Conservation (phyloP, 2,113 vertebrate genomes). For the Gnathonemus longibarbis region DNA sequence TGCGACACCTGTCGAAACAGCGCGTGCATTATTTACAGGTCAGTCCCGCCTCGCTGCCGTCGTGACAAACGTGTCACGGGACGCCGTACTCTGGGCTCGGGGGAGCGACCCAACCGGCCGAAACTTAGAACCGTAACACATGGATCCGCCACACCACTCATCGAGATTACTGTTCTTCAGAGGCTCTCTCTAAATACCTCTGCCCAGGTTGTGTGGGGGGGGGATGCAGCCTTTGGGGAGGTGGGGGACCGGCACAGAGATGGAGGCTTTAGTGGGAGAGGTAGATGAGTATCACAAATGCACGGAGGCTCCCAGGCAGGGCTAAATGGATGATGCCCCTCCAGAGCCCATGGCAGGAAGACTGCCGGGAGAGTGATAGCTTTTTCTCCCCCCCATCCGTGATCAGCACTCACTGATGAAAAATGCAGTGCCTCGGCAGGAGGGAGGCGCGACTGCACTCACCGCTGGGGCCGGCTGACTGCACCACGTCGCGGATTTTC, state of each 20-base stretch:
- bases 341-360: not conserved
- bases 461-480: too few species aligned
- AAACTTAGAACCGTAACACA: not conserved
- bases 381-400: not conserved
- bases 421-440: not conserved
- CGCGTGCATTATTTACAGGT: conserved; percentile 99
- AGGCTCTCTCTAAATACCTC: not conserved
- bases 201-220: not conserved
- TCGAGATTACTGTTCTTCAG: not conserved
- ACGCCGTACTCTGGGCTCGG: not conserved
- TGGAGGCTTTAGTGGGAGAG: not conserved
- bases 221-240: too few species aligned
- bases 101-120: not conserved
- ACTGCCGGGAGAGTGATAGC: conserved; percentile 1
- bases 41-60: conserved; percentile 31
- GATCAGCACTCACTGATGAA: conserved; percentile 6
- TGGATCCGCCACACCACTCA: not conserved
- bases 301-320: not conserved
- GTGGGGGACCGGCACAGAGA: not conserved
- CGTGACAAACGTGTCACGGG: not conserved
- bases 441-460: not conserved
- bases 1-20: conserved; percentile 99
- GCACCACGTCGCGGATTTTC: not conserved
- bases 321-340: conserved; percentile 2
- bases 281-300: not conserved